Percentiles rank a stretch among this genome's conserved stretches.
Evolutionary conservation across 1,140 invertebrate species (phyloP).

Genomic region (Belonocnema kinseyi): DNA sequence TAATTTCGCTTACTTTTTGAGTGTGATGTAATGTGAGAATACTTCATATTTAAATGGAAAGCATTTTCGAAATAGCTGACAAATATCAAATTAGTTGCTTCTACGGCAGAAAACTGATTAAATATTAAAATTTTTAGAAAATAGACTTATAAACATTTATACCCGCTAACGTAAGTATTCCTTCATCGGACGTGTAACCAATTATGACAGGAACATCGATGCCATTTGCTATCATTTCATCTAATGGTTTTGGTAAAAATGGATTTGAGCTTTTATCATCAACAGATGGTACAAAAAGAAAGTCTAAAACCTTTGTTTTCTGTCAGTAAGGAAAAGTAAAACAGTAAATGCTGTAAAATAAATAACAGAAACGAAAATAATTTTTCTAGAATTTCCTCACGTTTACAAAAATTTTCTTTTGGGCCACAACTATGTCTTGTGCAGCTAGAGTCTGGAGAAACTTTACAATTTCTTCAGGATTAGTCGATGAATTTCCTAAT

Average conservation of each 20-base stretch:
- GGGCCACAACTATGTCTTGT: slow-evolving; percentile 63
- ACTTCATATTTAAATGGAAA: no score
- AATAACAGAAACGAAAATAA: background rate
- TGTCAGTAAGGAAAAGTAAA: background rate
- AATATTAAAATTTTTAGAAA: background rate
- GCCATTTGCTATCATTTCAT: slow-evolving; percentile 64
- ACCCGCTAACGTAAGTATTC: slow-evolving; percentile 71
- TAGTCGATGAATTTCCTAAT: slow-evolving; percentile 70
- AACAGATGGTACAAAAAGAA: slow-evolving; percentile 45
- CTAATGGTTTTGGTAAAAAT: slow-evolving; percentile 61
- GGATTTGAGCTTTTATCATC: slow-evolving; percentile 51
- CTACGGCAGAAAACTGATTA: no score
- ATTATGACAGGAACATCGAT: slow-evolving; percentile 77
- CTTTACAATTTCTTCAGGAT: slow-evolving; percentile 64
- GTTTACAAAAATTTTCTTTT: slow-evolving; percentile 56
- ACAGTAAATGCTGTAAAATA: background rate
- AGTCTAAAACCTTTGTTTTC: background rate
- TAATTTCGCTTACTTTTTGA: no score
- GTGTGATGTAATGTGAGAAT: no score
- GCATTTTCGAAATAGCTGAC: no score
- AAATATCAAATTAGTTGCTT: no score
- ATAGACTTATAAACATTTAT: slow-evolving; percentile 29
- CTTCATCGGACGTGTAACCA: slow-evolving; percentile 78
- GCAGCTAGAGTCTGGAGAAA: slow-evolving; percentile 70
- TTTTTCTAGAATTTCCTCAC: slow-evolving; percentile 38